Conservation (phyloP, 2,888 invertebrate species). For the Antitype chi region DNA sequence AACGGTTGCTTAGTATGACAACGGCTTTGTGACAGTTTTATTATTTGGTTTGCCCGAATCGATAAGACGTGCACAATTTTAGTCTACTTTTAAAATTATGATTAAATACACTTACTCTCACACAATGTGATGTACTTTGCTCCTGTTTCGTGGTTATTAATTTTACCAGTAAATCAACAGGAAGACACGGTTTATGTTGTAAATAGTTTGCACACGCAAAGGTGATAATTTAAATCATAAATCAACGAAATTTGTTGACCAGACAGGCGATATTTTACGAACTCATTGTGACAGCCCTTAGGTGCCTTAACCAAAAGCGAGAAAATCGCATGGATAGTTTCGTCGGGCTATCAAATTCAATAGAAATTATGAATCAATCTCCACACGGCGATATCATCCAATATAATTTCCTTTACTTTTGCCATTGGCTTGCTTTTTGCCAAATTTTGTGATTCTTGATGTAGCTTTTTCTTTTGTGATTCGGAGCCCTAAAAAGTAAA, state of each 20-base stretch:
- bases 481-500: too few relatives aligned
- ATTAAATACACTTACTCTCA: background rate
- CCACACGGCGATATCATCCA: too few relatives aligned
- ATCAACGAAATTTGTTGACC: background rate
- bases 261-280: background rate
- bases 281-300: background rate
- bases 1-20: constrained; percentile 49
- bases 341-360: background rate
- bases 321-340: background rate
- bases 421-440: too few relatives aligned
- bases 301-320: background rate
- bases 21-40: constrained; percentile 12
- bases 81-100: background rate
- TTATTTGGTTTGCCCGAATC: background rate
- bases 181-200: background rate
- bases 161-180: background rate
- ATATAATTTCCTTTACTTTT: too few relatives aligned
- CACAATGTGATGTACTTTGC: background rate
- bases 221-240: background rate
- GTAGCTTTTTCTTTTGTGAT: too few relatives aligned
- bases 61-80: background rate
- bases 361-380: background rate
- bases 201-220: background rate
- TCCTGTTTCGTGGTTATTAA: background rate
- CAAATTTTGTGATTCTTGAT: too few relatives aligned